Evolutionary conservation across 2,888 invertebrate genomes (phyloP).

Genomic region (Phania funesta): DNA sequence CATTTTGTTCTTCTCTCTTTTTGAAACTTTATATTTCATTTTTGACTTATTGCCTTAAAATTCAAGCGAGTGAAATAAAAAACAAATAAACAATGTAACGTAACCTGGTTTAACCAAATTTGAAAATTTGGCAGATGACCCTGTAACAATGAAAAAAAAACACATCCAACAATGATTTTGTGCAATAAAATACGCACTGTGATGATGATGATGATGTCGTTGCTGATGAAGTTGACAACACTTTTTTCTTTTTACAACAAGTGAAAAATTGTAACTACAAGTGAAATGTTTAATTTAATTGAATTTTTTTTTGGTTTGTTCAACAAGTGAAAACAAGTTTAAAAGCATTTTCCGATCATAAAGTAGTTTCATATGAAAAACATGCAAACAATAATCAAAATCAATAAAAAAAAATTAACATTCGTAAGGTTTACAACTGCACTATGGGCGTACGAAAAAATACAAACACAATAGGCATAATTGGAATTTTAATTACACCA

Average conservation of each 20-base stretch:
- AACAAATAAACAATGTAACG: conserved; percentile 36
- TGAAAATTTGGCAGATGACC: conserved; percentile 68
- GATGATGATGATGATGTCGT: not conserved
- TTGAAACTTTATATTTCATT: conserved; percentile 7
- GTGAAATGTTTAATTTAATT: conserved; percentile 32
- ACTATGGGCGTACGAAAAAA: conserved; percentile 2
- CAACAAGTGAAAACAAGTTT: conserved; percentile 62
- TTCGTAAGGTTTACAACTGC: conserved; percentile 28
- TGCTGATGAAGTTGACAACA: conserved; percentile 32
- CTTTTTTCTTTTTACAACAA: conserved; percentile 19
- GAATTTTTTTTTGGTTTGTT: not conserved
- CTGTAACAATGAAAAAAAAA: conserved; percentile 63
- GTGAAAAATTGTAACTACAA: conserved; percentile 42
- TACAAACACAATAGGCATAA: not conserved
- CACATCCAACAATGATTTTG: conserved; percentile 11
- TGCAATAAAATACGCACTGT: not conserved
- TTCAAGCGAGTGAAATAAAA: not conserved
- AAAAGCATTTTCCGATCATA: conserved; percentile 62
- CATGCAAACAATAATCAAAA: conserved; percentile 25
- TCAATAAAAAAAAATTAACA: conserved; percentile 45
- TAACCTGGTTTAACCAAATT: conserved; percentile 66
- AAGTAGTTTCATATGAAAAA: conserved; percentile 37
- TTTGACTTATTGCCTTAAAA: conserved; percentile 33
- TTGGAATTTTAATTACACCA: not conserved
- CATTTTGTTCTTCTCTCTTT: not conserved